phyloP scores from a whole-genome alignment of 2,797 vertebrate genomes.

The Anguilla anguilla region DNA sequence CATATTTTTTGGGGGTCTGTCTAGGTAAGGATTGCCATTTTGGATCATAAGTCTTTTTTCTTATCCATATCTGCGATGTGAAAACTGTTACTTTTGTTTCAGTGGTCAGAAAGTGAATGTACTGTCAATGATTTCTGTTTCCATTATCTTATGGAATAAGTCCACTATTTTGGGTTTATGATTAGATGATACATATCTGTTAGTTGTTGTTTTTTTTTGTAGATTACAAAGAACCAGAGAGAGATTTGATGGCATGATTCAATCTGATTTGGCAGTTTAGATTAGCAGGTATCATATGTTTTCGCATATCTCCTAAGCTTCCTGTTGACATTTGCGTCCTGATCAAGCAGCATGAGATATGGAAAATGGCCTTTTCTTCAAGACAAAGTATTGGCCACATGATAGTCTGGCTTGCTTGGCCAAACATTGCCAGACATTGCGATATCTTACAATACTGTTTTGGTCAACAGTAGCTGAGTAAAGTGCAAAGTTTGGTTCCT shows the following conservation, averaged over 20 bases:
- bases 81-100: neutral
- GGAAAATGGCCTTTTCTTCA: neutral
- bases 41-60: neutral
- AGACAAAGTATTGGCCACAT: conserved; percentile 1
- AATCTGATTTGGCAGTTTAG: neutral
- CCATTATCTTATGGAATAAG: neutral
- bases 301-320: neutral
- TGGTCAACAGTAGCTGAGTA: conserved; percentile 45
- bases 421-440: conserved; percentile 31
- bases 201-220: neutral
- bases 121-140: neutral
- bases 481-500: conserved; percentile 43
- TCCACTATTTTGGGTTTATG: neutral
- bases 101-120: neutral
- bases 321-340: conserved; percentile 9
- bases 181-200: neutral
- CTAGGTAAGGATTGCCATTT: neutral
- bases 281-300: neutral
- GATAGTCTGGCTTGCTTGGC: conserved; percentile 38
- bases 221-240: neutral
- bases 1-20: neutral
- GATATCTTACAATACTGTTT: conserved; percentile 35
- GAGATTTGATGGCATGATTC: neutral
- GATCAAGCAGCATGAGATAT: conserved; percentile 15
- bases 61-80: neutral